Conservation (phyloP, 2,888 invertebrate genomes). For the Epirrhoe tristata region DNA sequence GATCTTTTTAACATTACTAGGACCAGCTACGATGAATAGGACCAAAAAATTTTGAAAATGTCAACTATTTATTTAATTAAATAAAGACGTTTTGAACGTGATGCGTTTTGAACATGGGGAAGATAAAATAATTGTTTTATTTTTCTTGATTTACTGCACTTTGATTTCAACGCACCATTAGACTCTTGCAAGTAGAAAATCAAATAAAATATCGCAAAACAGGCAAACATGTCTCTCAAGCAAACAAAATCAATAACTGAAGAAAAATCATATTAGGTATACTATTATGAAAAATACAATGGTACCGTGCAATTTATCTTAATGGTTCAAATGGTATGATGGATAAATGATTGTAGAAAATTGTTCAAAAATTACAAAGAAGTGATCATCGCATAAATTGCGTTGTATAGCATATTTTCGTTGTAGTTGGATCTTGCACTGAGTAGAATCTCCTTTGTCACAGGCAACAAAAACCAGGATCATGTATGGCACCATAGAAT, state of each 20-base stretch:
- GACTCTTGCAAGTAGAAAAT: neutral
- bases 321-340: slow-evolving; percentile 1
- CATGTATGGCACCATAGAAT: no score
- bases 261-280: neutral
- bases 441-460: no score
- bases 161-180: slow-evolving; percentile 4
- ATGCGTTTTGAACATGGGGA: no score
- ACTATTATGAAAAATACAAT: slow-evolving; percentile 10
- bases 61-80: no score
- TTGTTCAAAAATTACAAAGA: neutral
- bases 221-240: neutral
- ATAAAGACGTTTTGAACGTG: no score
- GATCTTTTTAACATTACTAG: no score
- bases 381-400: neutral
- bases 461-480: no score
- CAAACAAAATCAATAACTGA: neutral
- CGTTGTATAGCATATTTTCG: neutral
- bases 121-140: no score
- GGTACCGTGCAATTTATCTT: slow-evolving; percentile 1
- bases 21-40: no score
- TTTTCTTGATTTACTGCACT: neutral
- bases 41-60: no score
- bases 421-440: neutral
- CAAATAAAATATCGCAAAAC: neutral
- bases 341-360: slow-evolving; percentile 1